Percentiles rank a stretch among this genome's conserved stretches.
Evolutionary conservation across 2,113 vertebrate species (phyloP).

Genomic region (Poicephalus gulielmi): DNA sequence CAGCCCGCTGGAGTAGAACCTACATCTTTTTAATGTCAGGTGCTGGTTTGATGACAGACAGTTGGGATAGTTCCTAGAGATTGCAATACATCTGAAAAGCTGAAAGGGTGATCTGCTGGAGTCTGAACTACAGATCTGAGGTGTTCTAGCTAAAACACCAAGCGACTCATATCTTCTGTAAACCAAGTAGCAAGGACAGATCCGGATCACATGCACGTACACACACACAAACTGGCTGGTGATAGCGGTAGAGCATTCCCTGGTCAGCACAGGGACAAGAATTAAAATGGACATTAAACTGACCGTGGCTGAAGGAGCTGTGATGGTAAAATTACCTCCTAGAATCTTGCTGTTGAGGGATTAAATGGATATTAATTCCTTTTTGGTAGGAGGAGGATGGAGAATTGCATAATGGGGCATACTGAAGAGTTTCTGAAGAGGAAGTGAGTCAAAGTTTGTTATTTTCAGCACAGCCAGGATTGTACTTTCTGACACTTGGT

Average conservation of each 20-base stretch:
- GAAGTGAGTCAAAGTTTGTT: slow-evolving; percentile 41
- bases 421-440: not conserved
- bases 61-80: not conserved
- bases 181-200: not conserved
- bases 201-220: not conserved
- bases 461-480: not conserved
- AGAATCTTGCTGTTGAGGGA: not conserved
- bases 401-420: not conserved
- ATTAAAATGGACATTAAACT: not conserved
- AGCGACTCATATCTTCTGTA: fast-evolving
- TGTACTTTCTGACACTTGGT: not conserved
- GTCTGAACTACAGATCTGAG: not conserved
- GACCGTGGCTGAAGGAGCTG: not conserved
- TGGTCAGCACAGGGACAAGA: not conserved
- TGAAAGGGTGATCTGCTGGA: not conserved
- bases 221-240: not conserved
- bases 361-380: not conserved
- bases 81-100: not conserved
- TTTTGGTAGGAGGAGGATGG: not conserved
- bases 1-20: not conserved
- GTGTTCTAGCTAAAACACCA: not conserved
- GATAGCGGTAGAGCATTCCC: not conserved
- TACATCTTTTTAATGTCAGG: not conserved
- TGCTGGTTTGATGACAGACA: not conserved
- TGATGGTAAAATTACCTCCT: not conserved